Evolutionary conservation across 2,797 vertebrate species (phyloP).

Genomic region (Scarus forsteni): DNA sequence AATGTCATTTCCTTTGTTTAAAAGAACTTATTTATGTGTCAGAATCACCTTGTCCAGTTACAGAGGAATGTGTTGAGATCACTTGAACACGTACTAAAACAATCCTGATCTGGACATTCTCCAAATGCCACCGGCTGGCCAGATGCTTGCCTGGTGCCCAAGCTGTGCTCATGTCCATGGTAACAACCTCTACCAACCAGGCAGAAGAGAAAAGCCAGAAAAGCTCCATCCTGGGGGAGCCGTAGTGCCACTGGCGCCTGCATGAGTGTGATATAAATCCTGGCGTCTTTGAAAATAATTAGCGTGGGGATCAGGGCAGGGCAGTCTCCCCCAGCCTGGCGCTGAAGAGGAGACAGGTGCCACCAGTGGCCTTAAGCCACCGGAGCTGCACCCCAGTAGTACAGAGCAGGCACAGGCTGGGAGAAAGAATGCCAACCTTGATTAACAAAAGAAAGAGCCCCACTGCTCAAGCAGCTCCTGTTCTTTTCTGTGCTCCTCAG

Average conservation of each 20-base stretch:
- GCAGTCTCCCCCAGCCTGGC: constrained; percentile 78
- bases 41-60: constrained; percentile 20
- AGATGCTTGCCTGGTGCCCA: constrained; percentile 60
- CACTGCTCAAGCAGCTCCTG: constrained; percentile 50
- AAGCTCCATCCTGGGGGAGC: constrained; percentile 71
- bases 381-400: constrained; percentile 70
- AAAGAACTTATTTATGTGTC: constrained; percentile 7
- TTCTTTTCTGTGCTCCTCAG: constrained; percentile 38
- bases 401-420: constrained; percentile 59
- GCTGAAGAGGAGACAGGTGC: constrained; percentile 86
- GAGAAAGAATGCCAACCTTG: constrained; percentile 65
- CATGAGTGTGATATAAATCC: constrained; percentile 81
- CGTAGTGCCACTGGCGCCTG: constrained; percentile 78
- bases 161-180: constrained; percentile 46
- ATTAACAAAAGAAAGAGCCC: constrained; percentile 63
- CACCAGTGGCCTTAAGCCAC: constrained; percentile 77
- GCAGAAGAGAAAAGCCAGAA: constrained; percentile 64
- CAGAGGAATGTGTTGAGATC: constrained; percentile 21
- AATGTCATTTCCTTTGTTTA: constrained; percentile 7
- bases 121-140: constrained; percentile 52
- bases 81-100: constrained; percentile 34
- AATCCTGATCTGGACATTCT: constrained; percentile 40
- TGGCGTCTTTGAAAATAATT: constrained; percentile 85
- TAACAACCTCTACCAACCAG: constrained; percentile 61
- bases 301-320: constrained; percentile 81